phyloP scores from a whole-genome alignment of 2,797 vertebrate genomes.

The Numenius phaeopus region DNA sequence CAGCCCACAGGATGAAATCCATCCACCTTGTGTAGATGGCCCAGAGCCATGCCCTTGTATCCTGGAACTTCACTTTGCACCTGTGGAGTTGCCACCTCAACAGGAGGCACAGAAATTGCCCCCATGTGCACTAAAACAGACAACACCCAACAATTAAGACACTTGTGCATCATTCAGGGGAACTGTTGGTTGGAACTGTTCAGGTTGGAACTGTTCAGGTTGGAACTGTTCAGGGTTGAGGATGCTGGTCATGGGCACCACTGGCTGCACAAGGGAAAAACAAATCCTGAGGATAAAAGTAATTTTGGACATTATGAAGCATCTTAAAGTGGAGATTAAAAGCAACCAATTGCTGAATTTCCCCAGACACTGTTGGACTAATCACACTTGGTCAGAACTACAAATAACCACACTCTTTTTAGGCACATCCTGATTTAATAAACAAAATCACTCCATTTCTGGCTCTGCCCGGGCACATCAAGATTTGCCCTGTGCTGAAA shows the following conservation, averaged over 20 bases:
- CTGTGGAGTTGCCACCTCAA: background rate
- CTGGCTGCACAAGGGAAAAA: background rate
- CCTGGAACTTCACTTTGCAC: background rate
- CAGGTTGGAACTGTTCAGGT: no score
- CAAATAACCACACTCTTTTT: background rate
- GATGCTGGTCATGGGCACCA: background rate
- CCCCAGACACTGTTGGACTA: background rate
- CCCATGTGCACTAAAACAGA: background rate
- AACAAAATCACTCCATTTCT: background rate
- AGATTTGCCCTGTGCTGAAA: background rate
- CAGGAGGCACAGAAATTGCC: background rate
- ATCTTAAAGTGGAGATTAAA: background rate
- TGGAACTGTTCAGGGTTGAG: background rate
- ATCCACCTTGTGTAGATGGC: background rate
- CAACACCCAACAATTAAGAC: background rate
- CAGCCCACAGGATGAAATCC: background rate
- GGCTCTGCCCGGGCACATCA: background rate
- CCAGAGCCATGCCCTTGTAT: background rate
- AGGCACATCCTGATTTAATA: background rate
- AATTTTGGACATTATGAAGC: background rate
- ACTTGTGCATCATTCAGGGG: background rate
- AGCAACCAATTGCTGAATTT: background rate
- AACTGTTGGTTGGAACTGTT: background rate
- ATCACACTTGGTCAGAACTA: background rate
- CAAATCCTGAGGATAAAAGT: background rate